Conservation (phyloP, 2,797 vertebrate species). For the Diceros bicornis region DNA sequence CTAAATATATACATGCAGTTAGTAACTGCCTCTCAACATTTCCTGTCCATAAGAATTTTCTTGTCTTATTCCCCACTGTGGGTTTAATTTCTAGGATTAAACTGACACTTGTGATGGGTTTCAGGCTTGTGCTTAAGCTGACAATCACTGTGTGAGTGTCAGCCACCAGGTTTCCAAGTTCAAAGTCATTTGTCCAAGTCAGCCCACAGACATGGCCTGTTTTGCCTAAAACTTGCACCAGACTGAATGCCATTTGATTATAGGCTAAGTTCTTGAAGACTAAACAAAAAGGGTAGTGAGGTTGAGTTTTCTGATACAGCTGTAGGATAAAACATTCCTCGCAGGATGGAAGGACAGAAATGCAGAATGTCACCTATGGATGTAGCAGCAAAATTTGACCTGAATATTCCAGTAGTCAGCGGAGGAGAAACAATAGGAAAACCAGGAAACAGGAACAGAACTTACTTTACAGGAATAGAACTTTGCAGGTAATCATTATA, state of each 20-base stretch:
- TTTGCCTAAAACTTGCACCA: neutral
- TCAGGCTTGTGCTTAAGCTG: neutral
- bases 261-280: neutral
- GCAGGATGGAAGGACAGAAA: neutral
- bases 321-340: neutral
- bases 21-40: neutral
- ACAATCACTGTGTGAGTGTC: neutral
- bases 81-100: neutral
- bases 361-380: neutral
- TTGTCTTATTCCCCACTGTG: neutral
- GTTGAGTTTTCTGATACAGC: neutral
- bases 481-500: neutral
- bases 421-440: slow-evolving; percentile 23
- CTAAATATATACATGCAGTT: neutral
- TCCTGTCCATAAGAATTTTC: neutral
- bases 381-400: neutral
- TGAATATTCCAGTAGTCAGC: neutral
- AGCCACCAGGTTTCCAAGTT: neutral
- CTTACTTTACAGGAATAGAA: neutral
- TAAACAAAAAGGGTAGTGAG: neutral
- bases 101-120: neutral
- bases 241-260: neutral
- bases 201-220: neutral
- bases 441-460: neutral
- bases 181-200: slow-evolving; percentile 42